Percentiles rank a stretch among this genome's conserved stretches.
Evolutionary conservation across 2,113 vertebrate genomes (phyloP).

Genomic region (Hoplias malabaricus): DNA sequence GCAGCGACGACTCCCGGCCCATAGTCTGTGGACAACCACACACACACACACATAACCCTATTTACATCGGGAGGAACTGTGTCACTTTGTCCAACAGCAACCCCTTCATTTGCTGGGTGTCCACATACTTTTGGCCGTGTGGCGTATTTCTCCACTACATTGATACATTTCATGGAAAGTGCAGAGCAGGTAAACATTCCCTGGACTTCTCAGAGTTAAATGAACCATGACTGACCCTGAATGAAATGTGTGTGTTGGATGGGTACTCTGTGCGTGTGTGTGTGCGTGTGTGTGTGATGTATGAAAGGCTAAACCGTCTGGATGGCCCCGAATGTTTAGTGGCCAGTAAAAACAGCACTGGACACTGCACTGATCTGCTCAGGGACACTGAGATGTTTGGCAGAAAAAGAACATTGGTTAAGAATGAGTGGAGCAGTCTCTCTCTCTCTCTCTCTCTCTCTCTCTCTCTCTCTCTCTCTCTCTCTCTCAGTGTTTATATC

Average conservation of each 20-base stretch:
- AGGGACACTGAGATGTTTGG: background rate
- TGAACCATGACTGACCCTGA: background rate
- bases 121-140: too few relatives aligned
- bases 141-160: too few relatives aligned
- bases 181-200: too few relatives aligned
- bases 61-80: too few relatives aligned
- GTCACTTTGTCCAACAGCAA: too few relatives aligned
- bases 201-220: background rate
- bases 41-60: too few relatives aligned
- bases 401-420: background rate
- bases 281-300: background rate
- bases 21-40: too few relatives aligned
- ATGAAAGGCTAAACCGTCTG: background rate
- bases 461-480: background rate
- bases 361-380: background rate
- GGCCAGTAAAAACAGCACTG: conserved; percentile 11
- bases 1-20: background rate
- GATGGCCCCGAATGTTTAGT: background rate
- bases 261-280: too few relatives aligned
- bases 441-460: background rate
- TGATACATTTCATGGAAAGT: too few relatives aligned
- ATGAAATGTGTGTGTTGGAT: background rate
- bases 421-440: background rate
- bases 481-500: background rate
- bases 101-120: too few relatives aligned